These are phyloP conservation scores for Nipponia nippon DNA, from an alignment of 2,113 vertebrate species.

Conservation along the genomic window DNA sequence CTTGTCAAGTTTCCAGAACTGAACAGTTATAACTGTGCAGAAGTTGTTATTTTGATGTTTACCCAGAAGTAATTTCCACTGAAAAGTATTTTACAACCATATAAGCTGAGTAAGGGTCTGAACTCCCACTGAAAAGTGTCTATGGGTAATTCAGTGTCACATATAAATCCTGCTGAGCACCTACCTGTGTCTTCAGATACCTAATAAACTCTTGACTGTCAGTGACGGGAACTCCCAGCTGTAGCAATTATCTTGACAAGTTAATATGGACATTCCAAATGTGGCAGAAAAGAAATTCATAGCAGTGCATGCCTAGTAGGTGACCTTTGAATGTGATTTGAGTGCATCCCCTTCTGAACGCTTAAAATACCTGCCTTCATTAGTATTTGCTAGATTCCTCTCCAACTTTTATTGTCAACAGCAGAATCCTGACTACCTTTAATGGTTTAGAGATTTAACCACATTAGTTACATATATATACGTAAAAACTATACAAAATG, in stretches of 20 bases:
- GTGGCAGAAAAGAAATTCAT: background rate
- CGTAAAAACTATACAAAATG: background rate
- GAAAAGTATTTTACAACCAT: background rate
- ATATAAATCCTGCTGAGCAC: background rate
- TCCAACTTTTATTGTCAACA: background rate
- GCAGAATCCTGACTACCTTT: background rate
- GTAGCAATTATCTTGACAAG: slow-evolving; percentile 41
- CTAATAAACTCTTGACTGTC: background rate
- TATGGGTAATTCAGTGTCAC: background rate
- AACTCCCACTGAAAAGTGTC: background rate
- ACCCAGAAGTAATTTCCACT: background rate
- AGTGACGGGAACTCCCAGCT: slow-evolving; percentile 1
- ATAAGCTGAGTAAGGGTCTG: background rate
- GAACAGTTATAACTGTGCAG: background rate
- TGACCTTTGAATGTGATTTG: background rate
- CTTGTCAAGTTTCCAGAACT: background rate
- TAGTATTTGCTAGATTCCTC: background rate
- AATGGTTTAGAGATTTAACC: background rate
- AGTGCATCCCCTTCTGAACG: background rate
- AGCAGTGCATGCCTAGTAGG: background rate
- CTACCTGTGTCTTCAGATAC: background rate
- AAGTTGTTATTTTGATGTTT: background rate
- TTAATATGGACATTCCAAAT: background rate
- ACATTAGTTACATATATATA: background rate
- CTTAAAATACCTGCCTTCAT: background rate